A percentile compares a stretch with the other conserved stretches of the same genome.
Evolutionary conservation across 2,888 invertebrate species (phyloP).

Genomic region (Drosophila cyrtoloma): DNA sequence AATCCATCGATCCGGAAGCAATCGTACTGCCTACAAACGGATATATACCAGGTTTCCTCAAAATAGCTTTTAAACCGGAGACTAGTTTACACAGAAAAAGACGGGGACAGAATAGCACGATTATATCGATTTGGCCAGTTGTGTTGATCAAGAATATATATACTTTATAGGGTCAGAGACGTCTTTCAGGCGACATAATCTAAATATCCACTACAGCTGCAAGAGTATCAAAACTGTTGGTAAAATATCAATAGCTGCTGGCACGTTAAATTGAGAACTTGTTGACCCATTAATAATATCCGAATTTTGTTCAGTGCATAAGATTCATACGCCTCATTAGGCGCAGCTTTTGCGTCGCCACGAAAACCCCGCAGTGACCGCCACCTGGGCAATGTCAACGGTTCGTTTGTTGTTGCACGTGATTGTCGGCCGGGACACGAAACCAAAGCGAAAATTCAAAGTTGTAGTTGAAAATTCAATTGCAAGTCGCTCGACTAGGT

Average conservation of each 20-base stretch:
- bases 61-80: too few relatives aligned
- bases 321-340: constrained; percentile 42
- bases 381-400: constrained; percentile 31
- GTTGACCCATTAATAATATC: neutral
- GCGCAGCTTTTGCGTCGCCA: constrained; percentile 17
- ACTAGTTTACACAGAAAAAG: too few relatives aligned
- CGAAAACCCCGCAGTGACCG: constrained; percentile 19
- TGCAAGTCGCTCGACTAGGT: neutral
- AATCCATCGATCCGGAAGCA: neutral
- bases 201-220: neutral
- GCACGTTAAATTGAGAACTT: neutral
- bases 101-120: too few relatives aligned
- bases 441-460: constrained; percentile 8
- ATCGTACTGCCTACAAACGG: neutral
- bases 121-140: neutral
- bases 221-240: too few relatives aligned
- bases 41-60: neutral
- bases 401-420: constrained; percentile 36
- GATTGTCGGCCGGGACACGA: constrained; percentile 27
- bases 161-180: neutral
- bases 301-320: neutral
- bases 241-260: neutral
- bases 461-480: neutral
- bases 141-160: neutral
- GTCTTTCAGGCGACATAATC: neutral